Conservation (phyloP, 2,113 vertebrate species). For the Psittacula cyanocephala region DNA sequence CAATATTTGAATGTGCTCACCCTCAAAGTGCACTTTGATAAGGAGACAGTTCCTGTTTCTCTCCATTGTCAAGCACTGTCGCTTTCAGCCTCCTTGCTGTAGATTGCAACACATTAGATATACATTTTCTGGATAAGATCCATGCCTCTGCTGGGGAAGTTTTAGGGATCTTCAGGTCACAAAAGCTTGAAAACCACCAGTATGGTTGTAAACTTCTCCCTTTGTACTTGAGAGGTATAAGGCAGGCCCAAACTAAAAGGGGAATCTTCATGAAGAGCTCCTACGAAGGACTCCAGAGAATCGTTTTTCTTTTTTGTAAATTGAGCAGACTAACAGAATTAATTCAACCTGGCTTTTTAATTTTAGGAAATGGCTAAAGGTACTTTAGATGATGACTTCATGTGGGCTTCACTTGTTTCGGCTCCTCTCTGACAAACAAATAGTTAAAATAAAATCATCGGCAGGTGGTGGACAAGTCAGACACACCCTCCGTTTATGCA, state of each 20-base stretch:
- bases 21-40: background rate
- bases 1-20: background rate
- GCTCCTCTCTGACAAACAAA: background rate
- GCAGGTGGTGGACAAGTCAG: background rate
- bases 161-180: background rate
- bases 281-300: background rate
- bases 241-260: background rate
- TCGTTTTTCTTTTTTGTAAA: background rate
- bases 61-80: background rate
- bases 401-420: background rate
- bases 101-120: background rate
- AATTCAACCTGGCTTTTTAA: background rate
- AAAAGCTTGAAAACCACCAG: background rate
- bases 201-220: background rate
- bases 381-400: background rate
- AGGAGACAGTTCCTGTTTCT: background rate
- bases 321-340: background rate
- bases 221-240: background rate
- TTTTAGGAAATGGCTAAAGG: background rate
- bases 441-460: background rate
- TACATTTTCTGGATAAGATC: background rate
- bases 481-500: background rate
- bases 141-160: background rate
- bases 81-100: background rate
- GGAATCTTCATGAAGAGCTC: background rate